Evolutionary conservation across 2,113 vertebrate species (phyloP).

Genomic region (Megaceryle maxima): DNA sequence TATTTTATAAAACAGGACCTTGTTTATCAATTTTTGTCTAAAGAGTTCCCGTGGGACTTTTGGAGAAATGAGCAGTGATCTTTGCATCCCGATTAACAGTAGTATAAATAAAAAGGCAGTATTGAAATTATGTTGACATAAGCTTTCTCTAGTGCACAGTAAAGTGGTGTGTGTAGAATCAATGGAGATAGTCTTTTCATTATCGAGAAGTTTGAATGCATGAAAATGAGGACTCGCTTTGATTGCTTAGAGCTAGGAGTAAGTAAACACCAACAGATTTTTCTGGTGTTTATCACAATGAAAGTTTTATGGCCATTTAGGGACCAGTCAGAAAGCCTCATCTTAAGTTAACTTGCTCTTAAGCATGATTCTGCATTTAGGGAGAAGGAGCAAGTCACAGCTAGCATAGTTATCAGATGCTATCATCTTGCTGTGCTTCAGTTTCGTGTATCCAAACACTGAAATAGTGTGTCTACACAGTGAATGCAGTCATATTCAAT

Average conservation of each 20-base stretch:
- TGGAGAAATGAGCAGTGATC: not conserved
- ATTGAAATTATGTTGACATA: constrained; percentile 15
- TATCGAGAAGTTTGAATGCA: not conserved
- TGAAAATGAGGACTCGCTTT: not conserved
- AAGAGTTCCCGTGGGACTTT: not conserved
- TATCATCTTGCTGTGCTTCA: not conserved
- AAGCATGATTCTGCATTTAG: not conserved
- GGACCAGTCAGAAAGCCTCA: not conserved
- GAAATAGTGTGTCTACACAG: not conserved
- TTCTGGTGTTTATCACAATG: not conserved
- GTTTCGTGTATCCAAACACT: not conserved
- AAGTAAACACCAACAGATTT: not conserved
- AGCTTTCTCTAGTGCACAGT: constrained; percentile 24
- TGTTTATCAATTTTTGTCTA: constrained; percentile 13
- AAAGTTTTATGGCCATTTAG: not conserved
- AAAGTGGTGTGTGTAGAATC: not conserved
- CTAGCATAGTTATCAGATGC: not conserved
- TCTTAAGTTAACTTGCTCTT: not conserved
- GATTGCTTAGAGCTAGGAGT: not conserved
- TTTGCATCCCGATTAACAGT: not conserved
- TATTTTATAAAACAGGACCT: not conserved
- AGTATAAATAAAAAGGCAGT: not conserved
- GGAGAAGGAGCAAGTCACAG: not conserved
- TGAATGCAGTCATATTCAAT: too few relatives aligned
- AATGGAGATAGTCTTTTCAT: not conserved